Conservation (phyloP, 2,888 invertebrate species). For the Hydroisotoma schaefferi region DNA sequence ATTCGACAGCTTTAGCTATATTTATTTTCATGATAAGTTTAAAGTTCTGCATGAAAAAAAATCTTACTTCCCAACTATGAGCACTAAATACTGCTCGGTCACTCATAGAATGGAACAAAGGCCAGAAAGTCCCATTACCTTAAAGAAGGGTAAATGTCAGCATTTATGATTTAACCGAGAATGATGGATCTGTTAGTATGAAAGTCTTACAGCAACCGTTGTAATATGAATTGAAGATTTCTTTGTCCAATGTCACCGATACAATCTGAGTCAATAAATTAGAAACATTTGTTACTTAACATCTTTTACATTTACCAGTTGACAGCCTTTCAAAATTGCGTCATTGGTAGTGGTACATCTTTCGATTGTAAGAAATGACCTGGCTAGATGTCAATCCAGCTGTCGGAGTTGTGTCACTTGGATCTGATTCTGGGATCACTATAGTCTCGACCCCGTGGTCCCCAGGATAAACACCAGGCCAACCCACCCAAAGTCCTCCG, state of each 20-base stretch:
- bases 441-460: slow-evolving; percentile 59
- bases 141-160: neutral
- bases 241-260: slow-evolving; percentile 71
- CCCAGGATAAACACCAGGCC: slow-evolving; percentile 80
- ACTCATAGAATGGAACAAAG: slow-evolving; percentile 88
- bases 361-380: slow-evolving; percentile 55
- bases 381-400: slow-evolving; percentile 78
- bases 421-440: slow-evolving; percentile 80
- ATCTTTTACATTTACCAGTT: too few relatives aligned
- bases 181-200: neutral
- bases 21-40: too few relatives aligned
- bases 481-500: slow-evolving; percentile 83
- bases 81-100: slow-evolving; percentile 77
- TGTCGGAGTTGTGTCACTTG: slow-evolving; percentile 78
- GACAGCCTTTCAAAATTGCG: too few relatives aligned
- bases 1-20: too few relatives aligned
- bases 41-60: neutral
- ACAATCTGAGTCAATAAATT: slow-evolving; percentile 66
- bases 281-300: neutral
- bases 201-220: slow-evolving; percentile 74
- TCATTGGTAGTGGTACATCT: neutral
- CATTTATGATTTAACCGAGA: neutral
- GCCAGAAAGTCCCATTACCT: slow-evolving; percentile 79
- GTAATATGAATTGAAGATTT: slow-evolving; percentile 79
- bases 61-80: slow-evolving; percentile 65